Evolutionary conservation across 2,797 vertebrate genomes (phyloP), one percentile per base, ranked within the genome.

Genomic region (Cottoperca gobio): DNA sequence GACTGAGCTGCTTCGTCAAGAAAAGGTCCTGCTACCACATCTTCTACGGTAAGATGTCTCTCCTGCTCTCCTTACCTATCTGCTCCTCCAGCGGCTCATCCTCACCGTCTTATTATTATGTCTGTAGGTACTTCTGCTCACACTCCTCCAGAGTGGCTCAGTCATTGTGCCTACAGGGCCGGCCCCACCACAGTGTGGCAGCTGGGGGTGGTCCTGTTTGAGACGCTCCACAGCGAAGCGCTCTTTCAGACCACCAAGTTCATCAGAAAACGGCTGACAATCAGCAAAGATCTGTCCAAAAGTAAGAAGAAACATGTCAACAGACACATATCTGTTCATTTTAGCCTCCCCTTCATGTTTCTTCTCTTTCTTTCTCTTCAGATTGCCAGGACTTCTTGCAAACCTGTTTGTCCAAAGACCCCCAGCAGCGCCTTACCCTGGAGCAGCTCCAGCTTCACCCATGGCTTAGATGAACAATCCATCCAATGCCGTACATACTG

Each of bases 171-270:
- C 2, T 86, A 76, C 61, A 43, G 9, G 6, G 4, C 75, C 0
- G 75, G 64, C 2, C 72, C 81, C 31, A 64, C 65, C n/a, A 76
- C 76, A 1, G 69, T 69, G 6, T 83, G 74, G 63, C 81, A 86
- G 59, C 2, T 86, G 2, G 80, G 70, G 0, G 45, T 37, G 6
- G 63, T 78, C 1, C 21, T 86, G 17, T 86, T 19, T 24, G 49
- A 78, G 0, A 43, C 2, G 0, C 59, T 83, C 6, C 75, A 84
- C 53, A 6, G 0, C 4, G 3, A 6, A 1, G 0, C 0, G 0
- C 0, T 0, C 0, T 78, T 78, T 6, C 4, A 65, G 16, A 82
- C 59, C 5, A 35, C 0, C 1, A 3, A 2, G 3, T 70, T 73
- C 42, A 6, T 55, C 0, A 0, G 0, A 4, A 33, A 33, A 0